Base-by-base conservation (phyloP, 2,113 vertebrate species). In the Upupa epops region DNA sequence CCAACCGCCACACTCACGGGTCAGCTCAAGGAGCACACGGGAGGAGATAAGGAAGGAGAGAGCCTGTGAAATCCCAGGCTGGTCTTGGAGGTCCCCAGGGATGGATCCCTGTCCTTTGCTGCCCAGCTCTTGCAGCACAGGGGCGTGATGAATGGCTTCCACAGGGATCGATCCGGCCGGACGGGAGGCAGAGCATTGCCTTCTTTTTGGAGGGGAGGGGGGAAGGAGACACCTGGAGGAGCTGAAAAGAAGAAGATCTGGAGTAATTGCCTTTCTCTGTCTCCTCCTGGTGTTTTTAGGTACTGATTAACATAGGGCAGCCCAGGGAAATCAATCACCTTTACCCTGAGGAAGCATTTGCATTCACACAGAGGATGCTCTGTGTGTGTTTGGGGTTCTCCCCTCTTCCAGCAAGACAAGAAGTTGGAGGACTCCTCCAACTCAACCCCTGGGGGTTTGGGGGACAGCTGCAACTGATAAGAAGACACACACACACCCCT, bases 191-290 rank as follows among this genome's bases (percentile, higher is more conserved):
- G n/a, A n/a, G n/a, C n/a, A n/a, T n/a, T n/a, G n/a, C n/a, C n/a
- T n/a, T n/a, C n/a, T n/a, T n/a, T n/a, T n/a, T n/a, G n/a, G n/a
- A n/a, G n/a, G n/a, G n/a, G n/a, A n/a, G n/a, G 88, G 79, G 52
- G 64, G 87, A 81, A 92, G 87, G 51, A 51, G 71, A 82, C 95
- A 92, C 77, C 79, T 63, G 48, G 77, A 95, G 66, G 94, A 96
- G 83, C 78, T 78, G 86, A 83, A 97, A 95, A 89, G 83, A 89
- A 89, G 82, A 83, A 37, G 69, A 90, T 64, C 49, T 45, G 81
- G 93, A 94, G 77, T 94, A 96, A 97, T 96, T 96, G 90, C 6
- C 34, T 93, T 96, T 83, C 96, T 96, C 95, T 95, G 51, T 95
- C 92, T 97, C 95, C 96, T 34, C 72, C 89, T 93, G 78, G 86